Evolutionary conservation across 2,888 invertebrate genomes (phyloP).

Genomic region (Papilio demoleus): DNA sequence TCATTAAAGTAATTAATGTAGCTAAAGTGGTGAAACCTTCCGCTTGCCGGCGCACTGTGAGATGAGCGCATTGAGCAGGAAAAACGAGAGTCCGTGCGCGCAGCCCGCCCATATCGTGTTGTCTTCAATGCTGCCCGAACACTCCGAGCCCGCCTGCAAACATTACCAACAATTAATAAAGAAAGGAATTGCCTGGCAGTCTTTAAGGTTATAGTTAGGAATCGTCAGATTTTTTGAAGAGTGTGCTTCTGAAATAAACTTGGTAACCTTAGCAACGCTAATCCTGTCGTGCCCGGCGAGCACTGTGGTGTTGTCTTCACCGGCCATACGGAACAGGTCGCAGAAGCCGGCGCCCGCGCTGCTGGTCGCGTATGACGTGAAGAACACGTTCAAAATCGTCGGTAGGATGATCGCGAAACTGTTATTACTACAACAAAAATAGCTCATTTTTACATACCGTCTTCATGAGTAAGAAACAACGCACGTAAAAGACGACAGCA

Average conservation of each 20-base stretch:
- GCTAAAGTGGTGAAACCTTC: conserved; percentile 54
- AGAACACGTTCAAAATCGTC: conserved; percentile 82
- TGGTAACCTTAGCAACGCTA: conserved; percentile 40
- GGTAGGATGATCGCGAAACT: conserved; percentile 83
- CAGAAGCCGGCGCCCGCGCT: conserved; percentile 63
- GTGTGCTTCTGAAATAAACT: background rate
- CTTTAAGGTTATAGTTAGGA: background rate
- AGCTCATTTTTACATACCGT: background rate
- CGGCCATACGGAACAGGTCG: conserved; percentile 56
- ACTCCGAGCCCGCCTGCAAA: conserved; percentile 54
- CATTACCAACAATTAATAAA: background rate
- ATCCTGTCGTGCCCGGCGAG: conserved; percentile 45
- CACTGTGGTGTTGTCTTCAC: conserved; percentile 46
- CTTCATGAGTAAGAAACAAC: too few species aligned
- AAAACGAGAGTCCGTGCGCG: conserved; percentile 71
- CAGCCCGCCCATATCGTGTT: conserved; percentile 75
- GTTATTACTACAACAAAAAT: conserved; percentile 67
- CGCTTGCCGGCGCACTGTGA: conserved; percentile 68
- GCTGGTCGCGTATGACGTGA: conserved; percentile 67
- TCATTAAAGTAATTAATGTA: too few species aligned
- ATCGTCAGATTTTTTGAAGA: background rate
- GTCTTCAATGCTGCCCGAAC: conserved; percentile 62
- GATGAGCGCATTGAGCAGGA: conserved; percentile 69
- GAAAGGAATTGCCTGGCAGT: background rate
- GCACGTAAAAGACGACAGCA: too few species aligned